Conservation (phyloP, 2,113 vertebrate genomes). For the Zeus faber region DNA sequence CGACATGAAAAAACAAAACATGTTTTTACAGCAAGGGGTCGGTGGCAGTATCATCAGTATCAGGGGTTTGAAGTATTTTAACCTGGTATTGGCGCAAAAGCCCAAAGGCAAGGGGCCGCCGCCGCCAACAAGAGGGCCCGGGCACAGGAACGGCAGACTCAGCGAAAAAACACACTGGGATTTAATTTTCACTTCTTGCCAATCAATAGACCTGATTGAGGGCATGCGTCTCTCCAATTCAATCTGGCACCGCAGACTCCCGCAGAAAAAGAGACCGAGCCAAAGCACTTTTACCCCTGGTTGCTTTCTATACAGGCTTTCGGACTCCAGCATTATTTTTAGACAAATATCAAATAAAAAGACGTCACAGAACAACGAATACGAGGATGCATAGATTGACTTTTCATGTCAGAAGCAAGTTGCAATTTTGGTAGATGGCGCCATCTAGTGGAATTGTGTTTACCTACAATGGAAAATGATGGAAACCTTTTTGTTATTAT, state of each 20-base stretch:
- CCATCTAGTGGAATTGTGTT: constrained; percentile 55
- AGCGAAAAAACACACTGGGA: constrained; percentile 63
- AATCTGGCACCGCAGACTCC: constrained; percentile 28
- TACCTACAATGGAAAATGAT: constrained; percentile 18
- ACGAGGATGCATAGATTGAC: not conserved
- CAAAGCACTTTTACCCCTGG: not conserved
- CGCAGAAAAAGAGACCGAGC: not conserved
- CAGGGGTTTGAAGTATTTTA: constrained; percentile 41
- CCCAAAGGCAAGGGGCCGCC: too few relatives aligned
- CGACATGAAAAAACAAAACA: too few relatives aligned
- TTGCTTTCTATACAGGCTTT: constrained; percentile 5
- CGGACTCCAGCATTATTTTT: constrained; percentile 8
- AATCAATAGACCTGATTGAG: constrained; percentile 66
- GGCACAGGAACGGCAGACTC: constrained; percentile 41
- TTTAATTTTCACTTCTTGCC: constrained; percentile 53
- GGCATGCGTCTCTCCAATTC: constrained; percentile 41
- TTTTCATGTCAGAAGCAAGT: not conserved
- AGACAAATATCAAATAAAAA: not conserved
- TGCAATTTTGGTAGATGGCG: constrained; percentile 10
- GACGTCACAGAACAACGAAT: not conserved
- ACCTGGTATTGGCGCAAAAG: constrained; percentile 12
- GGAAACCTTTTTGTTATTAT: too few relatives aligned
- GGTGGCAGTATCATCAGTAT: constrained; percentile 31
- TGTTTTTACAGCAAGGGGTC: too few relatives aligned
- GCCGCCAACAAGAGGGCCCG: constrained; percentile 8